These are phyloP conservation scores for Rhyacophila brunnea DNA, from an alignment of 1,140 invertebrate species.

Conservation along the genomic window DNA sequence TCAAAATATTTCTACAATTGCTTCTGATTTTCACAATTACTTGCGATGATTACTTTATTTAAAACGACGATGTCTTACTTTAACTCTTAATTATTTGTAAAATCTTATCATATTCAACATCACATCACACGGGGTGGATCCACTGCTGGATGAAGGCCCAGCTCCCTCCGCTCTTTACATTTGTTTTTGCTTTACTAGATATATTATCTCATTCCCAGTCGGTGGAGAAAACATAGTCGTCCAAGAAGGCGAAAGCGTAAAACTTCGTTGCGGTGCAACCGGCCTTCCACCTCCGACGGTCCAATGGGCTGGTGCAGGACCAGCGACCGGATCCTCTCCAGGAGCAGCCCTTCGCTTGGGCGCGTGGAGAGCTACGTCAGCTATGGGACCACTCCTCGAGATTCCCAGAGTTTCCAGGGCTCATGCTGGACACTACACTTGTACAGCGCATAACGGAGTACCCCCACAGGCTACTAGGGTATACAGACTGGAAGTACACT, in stretches of 20 bases:
- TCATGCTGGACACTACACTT: constrained; percentile 85
- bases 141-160: too few species aligned
- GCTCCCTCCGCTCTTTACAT: not conserved
- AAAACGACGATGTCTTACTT: too few species aligned
- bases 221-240: constrained; percentile 39
- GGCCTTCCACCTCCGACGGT: constrained; percentile 73
- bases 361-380: constrained; percentile 60
- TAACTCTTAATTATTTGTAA: too few species aligned
- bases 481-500: constrained; percentile 82
- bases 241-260: constrained; percentile 65
- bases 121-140: too few species aligned
- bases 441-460: constrained; percentile 85
- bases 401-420: constrained; percentile 78
- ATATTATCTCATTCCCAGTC: constrained; percentile 23
- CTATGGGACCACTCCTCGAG: constrained; percentile 72
- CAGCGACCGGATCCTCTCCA: too few species aligned
- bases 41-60: too few species aligned
- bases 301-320: constrained; percentile 72
- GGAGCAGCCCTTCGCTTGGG: constrained; percentile 49
- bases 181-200: not conserved
- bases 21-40: too few species aligned
- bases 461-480: constrained; percentile 78
- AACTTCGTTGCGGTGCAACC: constrained; percentile 72
- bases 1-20: too few species aligned
- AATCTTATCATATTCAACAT: too few species aligned